A percentile compares a stretch with the other conserved stretches of the same genome.
phyloP scores from a whole-genome alignment of 2,888 invertebrate species.

The Aleiodes alternator region DNA sequence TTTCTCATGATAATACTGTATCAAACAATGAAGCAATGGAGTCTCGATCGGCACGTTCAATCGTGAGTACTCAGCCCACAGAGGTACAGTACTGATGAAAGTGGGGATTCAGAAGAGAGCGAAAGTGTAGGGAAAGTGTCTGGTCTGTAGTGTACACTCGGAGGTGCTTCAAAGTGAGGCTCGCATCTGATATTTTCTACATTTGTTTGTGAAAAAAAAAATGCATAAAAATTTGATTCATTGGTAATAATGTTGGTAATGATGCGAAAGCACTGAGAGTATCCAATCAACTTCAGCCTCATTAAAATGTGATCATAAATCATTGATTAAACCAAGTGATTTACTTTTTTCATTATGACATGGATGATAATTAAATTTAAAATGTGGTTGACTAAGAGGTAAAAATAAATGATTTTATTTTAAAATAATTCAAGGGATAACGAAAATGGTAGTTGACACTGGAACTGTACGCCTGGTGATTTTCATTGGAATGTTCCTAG shows the following conservation, averaged over 20 bases:
- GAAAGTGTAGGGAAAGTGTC: conserved; percentile 37
- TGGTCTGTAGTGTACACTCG: neutral
- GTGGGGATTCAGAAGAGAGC: conserved; percentile 61
- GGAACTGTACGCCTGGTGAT: conserved; percentile 77
- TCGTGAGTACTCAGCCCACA: neutral
- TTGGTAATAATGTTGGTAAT: neutral
- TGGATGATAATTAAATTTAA: no score
- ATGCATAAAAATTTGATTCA: neutral
- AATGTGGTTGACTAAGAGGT: neutral
- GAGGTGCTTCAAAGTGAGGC: conserved; percentile 19
- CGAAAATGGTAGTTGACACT: conserved; percentile 69
- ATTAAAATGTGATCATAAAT: neutral
- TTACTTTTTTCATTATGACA: no score
- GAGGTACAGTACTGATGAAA: conserved; percentile 57
- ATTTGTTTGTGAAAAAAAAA: neutral
- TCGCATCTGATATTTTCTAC: neutral
- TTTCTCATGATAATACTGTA: conserved; percentile 17
- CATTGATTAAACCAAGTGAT: no score
- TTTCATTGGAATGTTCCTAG: conserved; percentile 77
- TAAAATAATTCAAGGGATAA: neutral
- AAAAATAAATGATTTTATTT: conserved; percentile 29
- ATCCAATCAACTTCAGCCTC: neutral
- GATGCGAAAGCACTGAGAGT: conserved; percentile 14
- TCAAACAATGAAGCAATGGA: conserved; percentile 8
- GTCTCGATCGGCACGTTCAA: conserved; percentile 28